Base-by-base conservation (phyloP, 2,888 invertebrate species). In the Eilema caniola region DNA sequence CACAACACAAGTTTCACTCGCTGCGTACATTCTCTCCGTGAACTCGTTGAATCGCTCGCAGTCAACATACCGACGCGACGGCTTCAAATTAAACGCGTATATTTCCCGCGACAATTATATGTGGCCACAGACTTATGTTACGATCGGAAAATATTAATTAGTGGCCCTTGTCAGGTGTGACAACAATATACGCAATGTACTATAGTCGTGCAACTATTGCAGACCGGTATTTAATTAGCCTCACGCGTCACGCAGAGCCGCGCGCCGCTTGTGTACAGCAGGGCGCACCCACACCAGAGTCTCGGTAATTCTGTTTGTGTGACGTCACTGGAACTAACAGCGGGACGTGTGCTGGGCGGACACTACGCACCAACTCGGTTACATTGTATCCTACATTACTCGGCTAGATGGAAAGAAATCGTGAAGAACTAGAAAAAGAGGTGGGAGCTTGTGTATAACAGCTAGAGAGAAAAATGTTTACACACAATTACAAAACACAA, bases 241-340 rank as follows among this genome's bases (percentile, higher is more conserved):
- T 10, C 37, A n/a, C 16, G 63, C 41, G 20, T 8, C 20, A 20
- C 25, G 24, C 20, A 28, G 28, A 5, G n/a, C n/a, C n/a, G n/a
- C 33, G 62, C 33, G 37, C 14, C 23, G 14, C 14, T 3, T 62
- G 37, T 23, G 62, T n/a, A n/a, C n/a, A 33, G 31, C 23, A 33
- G 33, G 33, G 37, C 37, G 14, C 23, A 37, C 16, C 41, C 14
- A 0, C 16, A 14, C 14, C 33, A 14, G 37, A 41, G 16, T 4
- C 41, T 41, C 41, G 24, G 33, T 62, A 37, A 62, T 37, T 37
- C 24, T 62, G 62, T 62, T 41, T 41, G 62, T 41, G 62, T 41
- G 24, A 62, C 62, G 41, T 41, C 41, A 63, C 25, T 63, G 25
- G 63, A 63, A 63, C 28, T n/a, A 63, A 63, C 28, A 28, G 7